Conservation (phyloP, 2,113 vertebrate genomes). For the Prinia subflava region DNA sequence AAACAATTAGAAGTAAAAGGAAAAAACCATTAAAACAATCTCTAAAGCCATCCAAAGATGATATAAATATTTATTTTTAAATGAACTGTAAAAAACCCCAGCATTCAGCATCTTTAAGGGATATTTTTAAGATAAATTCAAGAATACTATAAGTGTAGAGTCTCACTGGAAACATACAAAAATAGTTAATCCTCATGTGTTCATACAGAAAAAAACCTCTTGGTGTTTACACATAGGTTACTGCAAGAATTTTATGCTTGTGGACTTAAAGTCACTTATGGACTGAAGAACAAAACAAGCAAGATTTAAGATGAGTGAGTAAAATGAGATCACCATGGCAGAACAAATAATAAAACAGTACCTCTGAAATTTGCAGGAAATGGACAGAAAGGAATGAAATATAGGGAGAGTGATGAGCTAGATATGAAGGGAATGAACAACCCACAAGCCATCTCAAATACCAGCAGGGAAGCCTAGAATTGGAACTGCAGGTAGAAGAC, state of each 20-base stretch:
- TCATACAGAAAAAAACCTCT: background rate
- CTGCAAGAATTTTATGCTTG: background rate
- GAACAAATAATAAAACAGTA: background rate
- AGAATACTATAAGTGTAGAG: background rate
- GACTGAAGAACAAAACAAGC: background rate
- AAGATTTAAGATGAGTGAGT: background rate
- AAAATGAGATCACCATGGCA: background rate
- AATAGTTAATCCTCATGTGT: background rate
- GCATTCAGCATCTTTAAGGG: background rate
- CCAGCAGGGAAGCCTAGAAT: background rate
- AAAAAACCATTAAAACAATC: background rate
- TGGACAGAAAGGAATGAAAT: background rate
- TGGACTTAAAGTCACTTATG: background rate
- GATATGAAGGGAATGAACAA: background rate
- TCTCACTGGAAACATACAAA: background rate
- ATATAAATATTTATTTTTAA: background rate
- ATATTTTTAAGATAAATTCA: background rate
- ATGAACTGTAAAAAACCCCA: background rate
- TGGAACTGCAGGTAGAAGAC: background rate
- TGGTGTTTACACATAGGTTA: background rate
- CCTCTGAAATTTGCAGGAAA: background rate
- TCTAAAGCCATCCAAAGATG: background rate
- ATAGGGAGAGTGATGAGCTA: background rate
- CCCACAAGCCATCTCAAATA: background rate
- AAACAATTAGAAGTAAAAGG: background rate